phyloP scores from a whole-genome alignment of 2,888 invertebrate genomes.

The Gisinianus flammeolus region DNA sequence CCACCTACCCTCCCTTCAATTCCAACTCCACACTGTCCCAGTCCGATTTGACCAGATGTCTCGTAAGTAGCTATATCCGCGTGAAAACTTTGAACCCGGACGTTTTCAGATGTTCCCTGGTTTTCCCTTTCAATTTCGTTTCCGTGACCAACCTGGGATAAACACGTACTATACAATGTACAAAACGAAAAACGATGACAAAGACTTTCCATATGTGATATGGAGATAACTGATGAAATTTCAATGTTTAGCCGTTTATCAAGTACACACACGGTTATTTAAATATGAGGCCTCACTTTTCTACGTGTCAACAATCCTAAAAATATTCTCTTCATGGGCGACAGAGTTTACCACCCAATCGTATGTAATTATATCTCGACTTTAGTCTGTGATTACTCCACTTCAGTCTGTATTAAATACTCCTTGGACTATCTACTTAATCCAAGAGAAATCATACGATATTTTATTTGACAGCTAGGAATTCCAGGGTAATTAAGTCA shows the following conservation, averaged over 20 bases:
- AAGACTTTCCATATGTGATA: too few relatives aligned
- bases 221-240: too few relatives aligned
- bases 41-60: background rate
- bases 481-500: conserved; percentile 29
- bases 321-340: conserved; percentile 19
- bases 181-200: too few relatives aligned
- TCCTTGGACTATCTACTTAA: conserved; percentile 5
- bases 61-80: background rate
- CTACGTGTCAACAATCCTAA: background rate
- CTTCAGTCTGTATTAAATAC: background rate
- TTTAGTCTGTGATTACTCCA: conserved; percentile 23
- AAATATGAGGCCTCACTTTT: background rate
- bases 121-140: too few relatives aligned
- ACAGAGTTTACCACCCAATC: background rate
- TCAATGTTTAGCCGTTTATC: too few relatives aligned
- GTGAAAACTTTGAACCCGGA: background rate
- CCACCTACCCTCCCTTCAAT: background rate
- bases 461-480: conserved; percentile 26
- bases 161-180: too few relatives aligned
- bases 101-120: background rate
- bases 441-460: conserved; percentile 27
- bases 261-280: background rate
- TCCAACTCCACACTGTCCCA: background rate
- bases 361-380: background rate
- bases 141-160: background rate